Base-by-base conservation (phyloP, 2,113 vertebrate species). In the Xiphophorus couchianus region DNA sequence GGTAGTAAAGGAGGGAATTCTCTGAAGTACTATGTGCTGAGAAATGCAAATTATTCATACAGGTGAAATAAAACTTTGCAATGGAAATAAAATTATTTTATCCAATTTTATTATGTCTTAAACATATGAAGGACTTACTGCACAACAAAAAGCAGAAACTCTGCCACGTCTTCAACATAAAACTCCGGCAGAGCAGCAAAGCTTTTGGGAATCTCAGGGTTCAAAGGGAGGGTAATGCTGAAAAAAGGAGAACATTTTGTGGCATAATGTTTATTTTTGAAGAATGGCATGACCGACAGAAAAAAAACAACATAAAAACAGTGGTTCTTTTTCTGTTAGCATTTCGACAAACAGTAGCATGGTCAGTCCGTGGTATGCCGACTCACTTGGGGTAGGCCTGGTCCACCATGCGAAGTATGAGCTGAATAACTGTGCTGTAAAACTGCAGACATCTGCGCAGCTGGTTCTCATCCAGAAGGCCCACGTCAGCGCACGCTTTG, bases 131-230 rank as follows among this genome's bases (percentile, higher is more conserved):
- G 6, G 65, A 98, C 98, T 97, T 95, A 99, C 98, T 99, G 98
- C 95, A 99, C 97, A 89, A 98, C 96, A 94, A 99, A 99, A 96
- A 99, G 98, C 94, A 99, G 95, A 95, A 99, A 99, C 94, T 99
- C 98, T 4, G 98, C 98, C 88, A 99, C 95, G 86, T 99, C 98
- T 95, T 99, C 98, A 86, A 99, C 95, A 78, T 99, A 99, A 93
- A 99, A 99, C 90, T 99, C 98, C 0, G 98, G 98, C 85, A 99
- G 94, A 77, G 97, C 97, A 88, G 98, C 98, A 91, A 99, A 99
- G 65, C 96, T 97, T 94, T 97, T 98, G 33, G 98, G 97, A 84
- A 99, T 95, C 69, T 99, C 98, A 39, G 95, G 93, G 90, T 94
- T 96, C 94, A 99, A 93, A 86, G 98, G 98, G 94, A 99, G 91